phyloP scores from a whole-genome alignment of 2,888 invertebrate genomes.

The Brachyptera putata region DNA sequence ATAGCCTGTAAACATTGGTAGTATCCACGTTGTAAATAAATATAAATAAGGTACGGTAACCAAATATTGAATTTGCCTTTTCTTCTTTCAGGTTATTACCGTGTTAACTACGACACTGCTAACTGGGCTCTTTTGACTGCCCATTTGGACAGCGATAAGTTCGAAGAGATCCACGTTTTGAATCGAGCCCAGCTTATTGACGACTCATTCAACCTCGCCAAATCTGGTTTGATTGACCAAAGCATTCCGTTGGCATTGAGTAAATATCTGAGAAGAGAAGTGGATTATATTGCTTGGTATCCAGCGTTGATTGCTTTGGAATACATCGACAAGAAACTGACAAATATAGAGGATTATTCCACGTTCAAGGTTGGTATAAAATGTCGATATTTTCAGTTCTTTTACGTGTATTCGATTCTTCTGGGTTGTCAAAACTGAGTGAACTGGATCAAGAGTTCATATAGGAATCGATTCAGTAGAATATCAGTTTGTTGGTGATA shows the following conservation, averaged over 20 bases:
- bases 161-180: slow-evolving; percentile 51
- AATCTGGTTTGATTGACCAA: slow-evolving; percentile 56
- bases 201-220: slow-evolving; percentile 64
- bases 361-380: slow-evolving; percentile 13
- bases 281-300: slow-evolving; percentile 84
- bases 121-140: slow-evolving; percentile 66
- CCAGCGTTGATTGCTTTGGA: slow-evolving; percentile 70
- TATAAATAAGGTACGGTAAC: no score
- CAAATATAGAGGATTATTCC: slow-evolving; percentile 44
- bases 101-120: slow-evolving; percentile 65
- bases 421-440: no score
- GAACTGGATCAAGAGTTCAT: no score
- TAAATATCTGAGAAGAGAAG: slow-evolving; percentile 69
- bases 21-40: no score
- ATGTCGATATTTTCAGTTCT: no score
- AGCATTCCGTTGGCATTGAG: slow-evolving; percentile 72
- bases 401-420: no score
- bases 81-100: slow-evolving; percentile 59
- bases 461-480: no score
- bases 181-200: slow-evolving; percentile 68
- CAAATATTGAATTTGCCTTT: no score
- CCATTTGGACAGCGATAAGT: slow-evolving; percentile 34
- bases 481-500: no score
- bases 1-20: no score
- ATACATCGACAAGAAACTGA: slow-evolving; percentile 75